Base-by-base conservation (phyloP, 2,797 vertebrate genomes). In the Malurus leucopterus region DNA sequence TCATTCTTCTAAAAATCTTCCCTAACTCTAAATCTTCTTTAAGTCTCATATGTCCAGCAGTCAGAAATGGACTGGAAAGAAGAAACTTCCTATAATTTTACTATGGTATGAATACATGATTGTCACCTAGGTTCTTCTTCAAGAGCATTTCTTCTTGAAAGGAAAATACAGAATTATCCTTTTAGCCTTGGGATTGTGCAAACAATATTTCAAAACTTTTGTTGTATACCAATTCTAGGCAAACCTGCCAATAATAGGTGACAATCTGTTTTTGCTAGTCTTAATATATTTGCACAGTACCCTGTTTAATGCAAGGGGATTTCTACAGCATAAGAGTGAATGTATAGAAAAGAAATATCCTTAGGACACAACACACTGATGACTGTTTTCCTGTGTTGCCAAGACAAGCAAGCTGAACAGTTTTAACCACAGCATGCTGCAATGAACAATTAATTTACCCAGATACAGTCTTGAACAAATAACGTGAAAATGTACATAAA, bases 1-100 rank as follows among this genome's bases (percentile, higher is more conserved):
- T 91, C 81, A 79, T 88, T 91, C 51, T 30, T 93, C 73, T 83
- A 41, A 86, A 91, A 91, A 59, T 64, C 36, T 76, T 34, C 65
- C 53, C 43, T 67, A 72, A 91, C 69, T 55, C 43, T 67, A 72
- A 91, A 94, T 59, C 15, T 36, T 36, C 41, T 87, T 90, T 94
- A 91, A 90, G 79, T 87, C 84, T 74, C 55, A 65, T 14, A 67
- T 62, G 50, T 51, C 81, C 84, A 89, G 78, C 17, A 34, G 18
- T 20, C 69, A 90, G 63, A 90, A 92, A 75, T 19, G 5, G 49
- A 86, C 46, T 43, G 58, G 80, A 85, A 86, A 83, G 38, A 90
- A 68, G 20, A 80, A 80, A 74, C 5, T 10, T 12, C 11, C 26
- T 68, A 82, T 74, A 85, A 82, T 58, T 77, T 62, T 84, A 77